Conservation (phyloP, 2,113 vertebrate genomes). For the Callionymus lyra region DNA sequence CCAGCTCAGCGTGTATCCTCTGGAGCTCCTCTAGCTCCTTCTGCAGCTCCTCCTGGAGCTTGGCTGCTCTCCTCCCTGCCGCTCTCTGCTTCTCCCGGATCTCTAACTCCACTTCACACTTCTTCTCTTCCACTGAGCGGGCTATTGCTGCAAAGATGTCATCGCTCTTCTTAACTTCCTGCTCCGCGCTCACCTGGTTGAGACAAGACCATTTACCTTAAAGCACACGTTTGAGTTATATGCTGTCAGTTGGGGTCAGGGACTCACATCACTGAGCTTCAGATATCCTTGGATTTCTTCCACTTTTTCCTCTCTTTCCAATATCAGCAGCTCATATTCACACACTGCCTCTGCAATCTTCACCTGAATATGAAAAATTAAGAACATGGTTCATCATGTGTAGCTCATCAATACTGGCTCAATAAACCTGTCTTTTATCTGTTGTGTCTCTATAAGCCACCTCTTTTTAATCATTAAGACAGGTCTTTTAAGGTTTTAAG, state of each 20-base stretch:
- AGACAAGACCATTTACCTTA: background rate
- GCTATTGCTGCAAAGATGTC: constrained; percentile 29
- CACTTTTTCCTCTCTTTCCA: constrained; percentile 38
- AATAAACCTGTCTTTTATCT: too few relatives aligned
- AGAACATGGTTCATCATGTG: too few relatives aligned
- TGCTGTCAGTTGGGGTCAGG: background rate
- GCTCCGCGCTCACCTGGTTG: constrained; percentile 32
- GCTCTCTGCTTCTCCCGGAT: constrained; percentile 37
- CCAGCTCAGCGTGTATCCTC: constrained; percentile 31
- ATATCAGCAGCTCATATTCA: constrained; percentile 40
- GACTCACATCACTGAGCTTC: constrained; percentile 42
- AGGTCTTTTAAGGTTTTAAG: too few relatives aligned
- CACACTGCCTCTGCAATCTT: constrained; percentile 30
- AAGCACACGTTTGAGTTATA: background rate
- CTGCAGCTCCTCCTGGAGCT: constrained; percentile 34
- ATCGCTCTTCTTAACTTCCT: constrained; percentile 35
- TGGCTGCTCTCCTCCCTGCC: constrained; percentile 23
- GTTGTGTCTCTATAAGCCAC: too few relatives aligned
- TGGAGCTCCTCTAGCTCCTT: constrained; percentile 42
- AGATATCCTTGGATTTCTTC: constrained; percentile 51
- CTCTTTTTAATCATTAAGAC: too few relatives aligned
- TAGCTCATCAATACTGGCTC: too few relatives aligned
- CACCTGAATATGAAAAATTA: constrained; percentile 16
- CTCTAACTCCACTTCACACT: constrained; percentile 8
- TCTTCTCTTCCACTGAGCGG: constrained; percentile 18